These are phyloP conservation scores for Dasyornis broadbenti DNA, from an alignment of 2,113 vertebrate genomes.

Conservation along the genomic window DNA sequence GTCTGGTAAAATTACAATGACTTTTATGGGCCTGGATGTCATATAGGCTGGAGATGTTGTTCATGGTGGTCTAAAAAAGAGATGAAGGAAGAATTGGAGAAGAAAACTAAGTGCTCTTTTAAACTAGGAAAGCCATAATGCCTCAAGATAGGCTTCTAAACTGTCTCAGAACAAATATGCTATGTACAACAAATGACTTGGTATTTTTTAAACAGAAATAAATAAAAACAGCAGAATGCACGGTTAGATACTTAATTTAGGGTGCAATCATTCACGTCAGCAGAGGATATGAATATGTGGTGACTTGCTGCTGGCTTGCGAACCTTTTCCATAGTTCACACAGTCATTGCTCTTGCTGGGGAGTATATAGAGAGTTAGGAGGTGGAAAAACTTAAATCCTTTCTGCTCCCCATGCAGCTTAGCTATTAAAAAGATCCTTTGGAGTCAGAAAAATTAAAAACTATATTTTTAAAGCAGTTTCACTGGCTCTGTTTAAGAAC, in stretches of 20 bases:
- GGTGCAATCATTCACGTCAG: background rate
- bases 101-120: background rate
- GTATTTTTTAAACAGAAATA: background rate
- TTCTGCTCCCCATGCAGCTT: background rate
- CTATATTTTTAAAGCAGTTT: constrained; percentile 6
- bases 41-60: background rate
- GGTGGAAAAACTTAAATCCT: background rate
- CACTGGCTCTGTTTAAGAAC: background rate
- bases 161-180: background rate
- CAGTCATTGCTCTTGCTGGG: background rate
- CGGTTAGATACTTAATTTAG: background rate
- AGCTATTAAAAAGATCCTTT: background rate
- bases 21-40: background rate
- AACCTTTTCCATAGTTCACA: background rate
- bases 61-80: background rate
- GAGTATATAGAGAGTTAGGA: background rate
- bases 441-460: constrained; percentile 14
- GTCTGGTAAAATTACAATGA: background rate
- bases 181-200: background rate
- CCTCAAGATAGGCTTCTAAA: background rate
- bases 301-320: background rate
- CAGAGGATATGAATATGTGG: background rate
- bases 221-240: background rate
- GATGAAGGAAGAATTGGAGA: background rate
- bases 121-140: background rate